Base-by-base conservation (phyloP, 2,113 vertebrate genomes). In the Cyrtonyx montezumae region DNA sequence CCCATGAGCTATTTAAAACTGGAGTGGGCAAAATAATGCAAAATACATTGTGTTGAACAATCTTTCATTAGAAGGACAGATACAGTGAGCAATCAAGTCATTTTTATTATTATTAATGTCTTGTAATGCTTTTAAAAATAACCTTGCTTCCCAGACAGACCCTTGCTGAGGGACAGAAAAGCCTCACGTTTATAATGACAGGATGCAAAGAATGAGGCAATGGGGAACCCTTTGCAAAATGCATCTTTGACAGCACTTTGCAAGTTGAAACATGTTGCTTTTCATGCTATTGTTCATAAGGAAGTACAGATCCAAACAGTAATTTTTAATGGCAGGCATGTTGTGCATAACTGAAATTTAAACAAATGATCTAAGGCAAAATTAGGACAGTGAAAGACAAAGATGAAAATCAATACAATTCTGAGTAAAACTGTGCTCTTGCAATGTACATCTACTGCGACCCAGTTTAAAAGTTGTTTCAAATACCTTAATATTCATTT, bases 401-500 rank as follows among this genome's bases (percentile, higher is more conserved):
- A 82, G 77, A 84, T 14, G 11, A 78, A 91, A 91, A 84, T 40
- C 53, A 79, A 10, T 78, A 88, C 74, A 80, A 80, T 78, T 36
- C 48, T n/a, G 43, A 59, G 32, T 42, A 77, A 79, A 71, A 75
- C 30, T 71, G 30, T 61, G 46, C 65, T 71, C 17, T 51, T 59
- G 59, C 55, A 83, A 74, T 49, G 61, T 23, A 63, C 66, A 93
- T 66, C 65, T 83, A 90, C 34, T 28, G 69, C 46, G 82, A 96
- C 43, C 84, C 40, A 49, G 42, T 75, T 94, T 90, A 63, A 51
- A 93, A 86, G 85, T 25, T 17, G 55, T 94, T 77, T 49, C 43
- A 88, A 93, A 63, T 81, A 90, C 46, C 75, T 28, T 80, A 55
- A n/a, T 80, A 91, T 90, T 90, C 86, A 94, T 90, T 95, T 86